Base-by-base conservation (phyloP, 2,888 invertebrate genomes). In the Acleris literana region DNA sequence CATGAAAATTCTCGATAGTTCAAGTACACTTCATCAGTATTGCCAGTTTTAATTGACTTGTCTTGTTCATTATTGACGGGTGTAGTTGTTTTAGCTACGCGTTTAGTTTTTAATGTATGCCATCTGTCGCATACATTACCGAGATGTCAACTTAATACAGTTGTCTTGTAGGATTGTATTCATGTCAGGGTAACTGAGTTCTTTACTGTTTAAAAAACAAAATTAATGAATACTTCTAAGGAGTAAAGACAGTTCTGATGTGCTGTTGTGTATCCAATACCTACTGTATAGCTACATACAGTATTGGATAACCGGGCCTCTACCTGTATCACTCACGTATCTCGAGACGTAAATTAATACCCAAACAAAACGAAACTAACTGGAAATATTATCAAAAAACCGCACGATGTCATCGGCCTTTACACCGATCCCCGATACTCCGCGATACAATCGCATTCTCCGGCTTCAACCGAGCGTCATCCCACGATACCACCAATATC, bases 301-400 rank as follows among this genome's bases (percentile, higher is more conserved):
- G 20, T 39, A 53, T 53, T 43, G 44, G 48, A 46, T 57, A 57
- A 53, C 61, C 51, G 43, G 54, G 63, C 51, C 65, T 53, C 64
- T 53, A 56, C 62, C 58, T 64, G 70, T 79, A 82, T 81, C 80
- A 77, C 75, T 73, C 75, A 74, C 72, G 76, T 81, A 87, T 88
- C 85, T 83, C 81, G 68, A 77, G 79, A 83, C 81, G 87, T 88
- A 90, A 90, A 86, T 85, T 85, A 87, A 89, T 87, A 87, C 85
- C 73, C 71, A 78, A 83, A 84, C 82, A 78, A 82, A 86, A 80
- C 78, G 79, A 76, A 78, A 76, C 75, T 76, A 74, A 74, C 71
- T 70, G 73, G 72, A 73, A 75, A 76, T 79, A 84, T 84, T 88
- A 88, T 89, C 88, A 86, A 88, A 88, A 84, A 84, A 81, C 80